Percentiles rank a stretch among this genome's conserved stretches.
Evolutionary conservation across 2,797 vertebrate species (phyloP).

Genomic region (Ctenopoma multispine): DNA sequence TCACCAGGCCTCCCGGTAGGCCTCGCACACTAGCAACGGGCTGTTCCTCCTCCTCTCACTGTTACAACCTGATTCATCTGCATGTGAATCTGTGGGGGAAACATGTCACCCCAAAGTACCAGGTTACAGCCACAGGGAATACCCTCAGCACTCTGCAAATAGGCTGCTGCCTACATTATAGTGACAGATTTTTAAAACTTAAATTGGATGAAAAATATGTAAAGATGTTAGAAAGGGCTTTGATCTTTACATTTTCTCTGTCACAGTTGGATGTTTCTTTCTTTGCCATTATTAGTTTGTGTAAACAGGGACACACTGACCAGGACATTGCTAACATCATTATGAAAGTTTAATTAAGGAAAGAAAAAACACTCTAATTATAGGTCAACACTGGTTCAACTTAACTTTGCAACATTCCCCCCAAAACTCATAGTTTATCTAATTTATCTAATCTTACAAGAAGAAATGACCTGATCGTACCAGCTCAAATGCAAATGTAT

Average conservation of each 20-base stretch:
- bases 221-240: slow-evolving; percentile 27
- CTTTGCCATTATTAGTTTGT: neutral
- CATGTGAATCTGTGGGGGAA: slow-evolving; percentile 46
- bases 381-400: neutral
- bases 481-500: slow-evolving; percentile 9
- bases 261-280: neutral
- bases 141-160: slow-evolving; percentile 43
- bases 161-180: slow-evolving; percentile 55
- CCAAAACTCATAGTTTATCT: slow-evolving; percentile 1
- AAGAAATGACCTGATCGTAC: slow-evolving; percentile 3
- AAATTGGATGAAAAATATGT: slow-evolving; percentile 50
- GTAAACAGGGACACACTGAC: neutral
- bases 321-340: neutral
- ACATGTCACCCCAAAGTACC: slow-evolving; percentile 58
- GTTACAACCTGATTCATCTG: slow-evolving; percentile 58
- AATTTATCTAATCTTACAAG: too few relatives aligned
- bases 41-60: slow-evolving; percentile 33
- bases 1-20: slow-evolving; percentile 53
- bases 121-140: slow-evolving; percentile 60
- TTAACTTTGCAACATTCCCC: neutral
- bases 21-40: slow-evolving; percentile 50
- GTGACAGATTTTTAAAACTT: slow-evolving; percentile 54
- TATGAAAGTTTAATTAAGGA: slow-evolving; percentile 10
- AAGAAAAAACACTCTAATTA: neutral
- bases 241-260: slow-evolving; percentile 36